Base-by-base conservation (phyloP, 37 sponge, comb jelly and placozoan species). In the Mnemiopsis leidyi region DNA sequence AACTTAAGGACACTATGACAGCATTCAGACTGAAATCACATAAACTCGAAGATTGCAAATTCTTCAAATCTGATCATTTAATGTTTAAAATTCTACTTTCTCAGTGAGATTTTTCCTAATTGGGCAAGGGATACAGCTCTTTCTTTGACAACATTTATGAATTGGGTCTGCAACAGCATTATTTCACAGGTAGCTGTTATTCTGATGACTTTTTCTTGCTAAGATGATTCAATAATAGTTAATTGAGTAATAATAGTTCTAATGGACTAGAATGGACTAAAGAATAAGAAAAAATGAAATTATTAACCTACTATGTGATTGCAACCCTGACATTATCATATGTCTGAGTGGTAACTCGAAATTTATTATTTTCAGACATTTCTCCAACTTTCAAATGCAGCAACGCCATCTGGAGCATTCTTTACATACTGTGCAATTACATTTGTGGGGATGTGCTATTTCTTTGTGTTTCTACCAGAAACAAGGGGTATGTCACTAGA, bases 101-200 rank as follows among this genome's bases (percentile, higher is more conserved):
- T n/a, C n/a, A 83, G 93, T 37, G 94, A 94, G 73, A 94, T 94
- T 26, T 94, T 82, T 67, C 94, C 94, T 24, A 94, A 93, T 73
- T 94, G 94, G 94, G 94, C 94, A 32, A 61, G 94, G 13, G 93
- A 93, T 40, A 36, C 69, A 31, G 94, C 93, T 0, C 93, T 33
- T 93, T 93, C 93, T 69, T 0, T 94, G 20, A 23, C 94, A 16
- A 93, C 94, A 3, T 79, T 83, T 5, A 93, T 90, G 0, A 94
- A 94, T 69, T 94, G 94, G 94, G 38, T 37, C 32, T 24, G 69
- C 39, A 94, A 94, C n/a, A 71, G 75, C 75, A 71, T 71, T 23
- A 71, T 71, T 29, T 71, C 75, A 71, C 75, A 71, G 75, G 75
- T 71, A 71, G 5, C 13, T 48, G 13, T 48, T 48, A 13, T 48